Percentiles rank a stretch among this genome's conserved stretches.
Conservation (phyloP, 2,888 invertebrate genomes). For the Syritta pipiens region DNA sequence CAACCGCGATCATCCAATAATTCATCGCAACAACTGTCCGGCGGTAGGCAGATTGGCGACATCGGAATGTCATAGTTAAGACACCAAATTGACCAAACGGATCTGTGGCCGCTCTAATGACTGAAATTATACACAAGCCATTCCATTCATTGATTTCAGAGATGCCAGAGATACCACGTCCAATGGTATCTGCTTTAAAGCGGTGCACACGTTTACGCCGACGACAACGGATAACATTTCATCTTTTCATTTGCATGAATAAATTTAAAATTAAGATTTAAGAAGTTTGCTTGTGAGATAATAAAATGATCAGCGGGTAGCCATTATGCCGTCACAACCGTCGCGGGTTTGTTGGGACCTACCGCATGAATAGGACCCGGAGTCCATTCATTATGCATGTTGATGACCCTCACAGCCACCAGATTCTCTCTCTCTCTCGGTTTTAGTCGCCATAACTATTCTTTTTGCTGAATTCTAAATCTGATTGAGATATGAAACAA, state of each 20-base stretch:
- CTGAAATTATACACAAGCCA: slow-evolving; percentile 2
- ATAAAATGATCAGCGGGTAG: slow-evolving; percentile 9
- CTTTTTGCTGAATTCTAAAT: slow-evolving; percentile 29
- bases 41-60: slow-evolving; percentile 28
- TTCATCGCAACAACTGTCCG: slow-evolving; percentile 4
- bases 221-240: background rate
- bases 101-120: slow-evolving; percentile 6
- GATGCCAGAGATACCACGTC: slow-evolving; percentile 13
- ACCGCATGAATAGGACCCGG: background rate
- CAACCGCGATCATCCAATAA: slow-evolving; percentile 1
- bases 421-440: background rate
- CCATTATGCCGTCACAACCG: background rate
- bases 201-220: slow-evolving; percentile 9
- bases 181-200: slow-evolving; percentile 22
- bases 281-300: slow-evolving; percentile 6
- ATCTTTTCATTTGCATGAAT: slow-evolving; percentile 42
- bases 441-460: slow-evolving; percentile 2
- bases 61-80: slow-evolving; percentile 19
- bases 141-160: slow-evolving; percentile 28
- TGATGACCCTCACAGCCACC: slow-evolving; percentile 46
- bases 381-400: slow-evolving; percentile 49
- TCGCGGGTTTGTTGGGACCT: background rate
- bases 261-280: slow-evolving; percentile 30
- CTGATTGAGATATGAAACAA: too few relatives aligned
- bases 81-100: slow-evolving; percentile 25